Conservation (phyloP, 2,888 invertebrate genomes). For the Xestia sexstrigata region DNA sequence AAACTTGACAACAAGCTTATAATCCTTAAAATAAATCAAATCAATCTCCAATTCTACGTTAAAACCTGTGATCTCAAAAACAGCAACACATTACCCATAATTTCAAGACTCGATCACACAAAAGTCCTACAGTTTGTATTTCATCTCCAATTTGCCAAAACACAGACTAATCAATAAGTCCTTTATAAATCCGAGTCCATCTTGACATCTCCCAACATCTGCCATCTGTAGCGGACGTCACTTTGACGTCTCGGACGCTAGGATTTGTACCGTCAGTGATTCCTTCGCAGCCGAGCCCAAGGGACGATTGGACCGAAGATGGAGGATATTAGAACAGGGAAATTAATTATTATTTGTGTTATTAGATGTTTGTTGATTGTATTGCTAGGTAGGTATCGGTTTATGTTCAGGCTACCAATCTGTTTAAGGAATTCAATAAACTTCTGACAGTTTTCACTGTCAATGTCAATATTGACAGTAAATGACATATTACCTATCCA, state of each 20-base stretch:
- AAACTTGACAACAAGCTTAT: conserved; percentile 29
- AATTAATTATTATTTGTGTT: conserved; percentile 49
- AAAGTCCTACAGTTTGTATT: conserved; percentile 9
- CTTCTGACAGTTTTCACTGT: neutral
- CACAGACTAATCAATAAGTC: conserved; percentile 61
- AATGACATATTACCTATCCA: neutral
- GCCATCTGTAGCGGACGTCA: conserved; percentile 52
- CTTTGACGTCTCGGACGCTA: conserved; percentile 58
- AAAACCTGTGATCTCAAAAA: too few species aligned
- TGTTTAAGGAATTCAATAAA: neutral
- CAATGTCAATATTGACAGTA: too few species aligned
- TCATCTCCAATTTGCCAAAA: conserved; percentile 41
- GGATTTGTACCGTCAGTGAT: conserved; percentile 58
- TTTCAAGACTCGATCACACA: neutral
- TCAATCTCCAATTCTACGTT: neutral
- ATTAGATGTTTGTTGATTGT: conserved; percentile 16
- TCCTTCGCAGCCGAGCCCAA: conserved; percentile 40
- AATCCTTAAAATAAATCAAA: conserved; percentile 19
- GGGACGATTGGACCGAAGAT: conserved; percentile 55
- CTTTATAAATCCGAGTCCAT: conserved; percentile 40
- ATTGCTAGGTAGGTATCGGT: conserved; percentile 6
- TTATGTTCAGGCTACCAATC: neutral
- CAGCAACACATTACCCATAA: neutral
- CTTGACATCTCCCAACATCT: conserved; percentile 30
- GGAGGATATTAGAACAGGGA: conserved; percentile 40